A percentile compares a stretch with the other conserved stretches of the same genome.
Evolutionary conservation across 2,797 vertebrate genomes (phyloP).

Genomic region (Neomorphus geoffroyi): DNA sequence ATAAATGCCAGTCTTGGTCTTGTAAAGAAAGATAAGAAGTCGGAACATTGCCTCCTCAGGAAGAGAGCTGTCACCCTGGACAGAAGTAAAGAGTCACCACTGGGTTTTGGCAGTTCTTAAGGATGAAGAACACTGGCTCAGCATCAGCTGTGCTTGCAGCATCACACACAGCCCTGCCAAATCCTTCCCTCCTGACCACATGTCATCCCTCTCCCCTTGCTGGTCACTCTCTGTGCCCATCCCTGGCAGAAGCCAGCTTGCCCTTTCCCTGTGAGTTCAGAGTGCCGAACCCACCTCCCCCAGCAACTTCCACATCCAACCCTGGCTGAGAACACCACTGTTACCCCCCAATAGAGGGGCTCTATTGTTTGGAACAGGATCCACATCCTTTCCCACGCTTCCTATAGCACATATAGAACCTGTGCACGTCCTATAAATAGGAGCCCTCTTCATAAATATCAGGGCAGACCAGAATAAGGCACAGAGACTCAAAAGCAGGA

Average conservation of each 20-base stretch:
- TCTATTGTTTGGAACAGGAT: constrained; percentile 11
- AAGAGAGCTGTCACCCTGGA: neutral
- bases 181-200: neutral
- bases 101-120: neutral
- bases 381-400: constrained; percentile 31
- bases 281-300: neutral
- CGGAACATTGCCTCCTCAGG: neutral
- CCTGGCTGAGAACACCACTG: neutral
- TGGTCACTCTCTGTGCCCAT: neutral
- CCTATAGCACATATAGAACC: neutral
- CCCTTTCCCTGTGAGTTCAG: neutral
- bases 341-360: fast-evolving
- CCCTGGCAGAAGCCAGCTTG: neutral
- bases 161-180: neutral
- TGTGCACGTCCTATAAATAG: neutral
- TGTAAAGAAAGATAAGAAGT: neutral
- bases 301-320: neutral
- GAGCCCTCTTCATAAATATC: neutral
- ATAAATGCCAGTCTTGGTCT: neutral
- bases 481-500: neutral
- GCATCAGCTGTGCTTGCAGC: neutral
- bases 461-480: neutral
- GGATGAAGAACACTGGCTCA: neutral
- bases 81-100: neutral
- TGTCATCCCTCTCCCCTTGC: neutral